Percentiles rank a stretch among this genome's conserved stretches.
Evolutionary conservation across 1,140 invertebrate genomes (phyloP).

Genomic region (Gerris buenoi): DNA sequence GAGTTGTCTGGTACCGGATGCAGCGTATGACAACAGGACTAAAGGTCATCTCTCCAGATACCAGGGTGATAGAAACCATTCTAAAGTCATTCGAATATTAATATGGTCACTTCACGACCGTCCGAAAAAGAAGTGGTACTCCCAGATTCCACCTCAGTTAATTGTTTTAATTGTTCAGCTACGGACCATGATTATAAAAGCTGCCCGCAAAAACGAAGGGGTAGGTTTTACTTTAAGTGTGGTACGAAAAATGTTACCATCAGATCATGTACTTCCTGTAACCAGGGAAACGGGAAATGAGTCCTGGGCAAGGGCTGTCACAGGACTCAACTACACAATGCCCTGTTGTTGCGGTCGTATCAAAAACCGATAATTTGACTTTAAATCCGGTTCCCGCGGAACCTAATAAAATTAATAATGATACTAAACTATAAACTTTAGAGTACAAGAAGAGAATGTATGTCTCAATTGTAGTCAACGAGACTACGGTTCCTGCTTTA

Average conservation of each 20-base stretch:
- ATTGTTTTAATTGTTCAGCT: background rate
- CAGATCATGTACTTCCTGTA: background rate
- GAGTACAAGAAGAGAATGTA: background rate
- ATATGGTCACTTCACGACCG: background rate
- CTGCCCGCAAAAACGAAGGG: background rate
- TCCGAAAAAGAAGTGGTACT: background rate
- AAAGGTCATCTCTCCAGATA: background rate
- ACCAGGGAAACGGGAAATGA: background rate
- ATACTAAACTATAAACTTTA: background rate
- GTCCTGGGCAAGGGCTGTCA: background rate
- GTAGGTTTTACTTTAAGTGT: background rate
- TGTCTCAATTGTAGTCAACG: background rate
- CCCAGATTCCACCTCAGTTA: background rate
- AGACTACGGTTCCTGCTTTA: background rate
- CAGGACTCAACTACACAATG: background rate
- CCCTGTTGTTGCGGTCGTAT: background rate
- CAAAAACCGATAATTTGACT: background rate
- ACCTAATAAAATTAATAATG: background rate
- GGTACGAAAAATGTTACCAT: background rate
- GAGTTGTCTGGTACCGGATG: background rate
- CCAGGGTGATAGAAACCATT: background rate
- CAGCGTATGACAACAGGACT: background rate
- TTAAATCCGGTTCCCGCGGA: background rate
- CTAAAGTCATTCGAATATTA: background rate
- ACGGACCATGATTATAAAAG: background rate